Evolutionary conservation across 2,797 vertebrate genomes (phyloP).

Genomic region (Champsocephalus esox): DNA sequence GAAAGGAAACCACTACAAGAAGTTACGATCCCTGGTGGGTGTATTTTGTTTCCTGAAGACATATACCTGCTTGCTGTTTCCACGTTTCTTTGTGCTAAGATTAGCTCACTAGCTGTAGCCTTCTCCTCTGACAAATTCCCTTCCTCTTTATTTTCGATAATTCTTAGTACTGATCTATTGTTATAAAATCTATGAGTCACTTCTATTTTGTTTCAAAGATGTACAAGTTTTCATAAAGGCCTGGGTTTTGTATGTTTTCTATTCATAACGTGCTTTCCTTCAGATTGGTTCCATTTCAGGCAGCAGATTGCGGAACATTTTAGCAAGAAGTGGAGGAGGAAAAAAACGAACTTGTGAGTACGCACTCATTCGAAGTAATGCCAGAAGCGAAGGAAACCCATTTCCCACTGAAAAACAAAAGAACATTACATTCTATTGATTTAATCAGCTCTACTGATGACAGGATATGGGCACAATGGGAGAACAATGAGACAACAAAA

Average conservation of each 20-base stretch:
- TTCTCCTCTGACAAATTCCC: not conserved
- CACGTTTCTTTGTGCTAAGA: too few relatives aligned
- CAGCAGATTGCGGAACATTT: not conserved
- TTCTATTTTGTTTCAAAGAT: not conserved
- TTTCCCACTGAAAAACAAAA: slow-evolving; percentile 15
- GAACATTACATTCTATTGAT: slow-evolving; percentile 24
- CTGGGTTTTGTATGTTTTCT: not conserved
- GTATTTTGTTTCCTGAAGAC: not conserved
- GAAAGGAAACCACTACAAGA: too few relatives aligned
- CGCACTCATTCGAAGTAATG: slow-evolving; percentile 2
- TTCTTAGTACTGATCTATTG: not conserved
- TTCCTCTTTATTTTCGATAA: not conserved
- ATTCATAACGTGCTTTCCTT: not conserved
- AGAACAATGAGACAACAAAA: slow-evolving; percentile 14
- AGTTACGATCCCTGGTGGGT: too few relatives aligned
- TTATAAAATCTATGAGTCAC: not conserved
- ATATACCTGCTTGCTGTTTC: too few relatives aligned
- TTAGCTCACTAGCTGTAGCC: too few relatives aligned
- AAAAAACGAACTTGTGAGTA: not conserved
- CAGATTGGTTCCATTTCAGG: not conserved
- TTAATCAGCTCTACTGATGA: not conserved
- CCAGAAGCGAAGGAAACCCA: not conserved
- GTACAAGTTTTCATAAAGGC: too few relatives aligned
- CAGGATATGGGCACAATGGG: slow-evolving; percentile 5
- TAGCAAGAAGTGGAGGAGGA: not conserved